These are phyloP conservation scores for Osmoderma eremita DNA, from an alignment of 2,888 invertebrate species.

Conservation along the genomic window DNA sequence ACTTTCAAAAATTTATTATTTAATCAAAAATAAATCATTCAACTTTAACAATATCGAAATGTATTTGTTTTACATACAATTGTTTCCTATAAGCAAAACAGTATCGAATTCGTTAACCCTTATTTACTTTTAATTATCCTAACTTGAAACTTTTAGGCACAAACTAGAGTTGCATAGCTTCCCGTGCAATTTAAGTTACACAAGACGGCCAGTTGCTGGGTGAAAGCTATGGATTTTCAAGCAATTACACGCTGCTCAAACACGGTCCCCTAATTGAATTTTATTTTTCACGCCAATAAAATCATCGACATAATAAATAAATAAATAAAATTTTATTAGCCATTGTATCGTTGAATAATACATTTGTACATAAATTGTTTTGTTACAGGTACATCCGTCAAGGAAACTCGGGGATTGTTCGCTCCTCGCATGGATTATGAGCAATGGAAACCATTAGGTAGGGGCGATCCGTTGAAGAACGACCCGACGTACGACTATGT, in stretches of 20 bases:
- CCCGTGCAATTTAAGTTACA: constrained; percentile 5
- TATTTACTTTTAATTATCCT: too few relatives aligned
- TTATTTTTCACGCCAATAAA: constrained; percentile 4
- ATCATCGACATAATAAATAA: background rate
- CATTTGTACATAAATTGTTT: constrained; percentile 1
- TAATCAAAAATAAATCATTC: too few relatives aligned
- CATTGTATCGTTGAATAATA: background rate
- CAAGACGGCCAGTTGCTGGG: constrained; percentile 6
- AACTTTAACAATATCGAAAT: too few relatives aligned
- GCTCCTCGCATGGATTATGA: constrained; percentile 84
- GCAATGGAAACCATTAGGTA: constrained; percentile 85
- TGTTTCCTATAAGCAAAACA: too few relatives aligned
- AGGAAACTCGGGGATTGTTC: constrained; percentile 65
- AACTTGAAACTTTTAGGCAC: too few relatives aligned
- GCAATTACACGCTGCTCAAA: constrained; percentile 18
- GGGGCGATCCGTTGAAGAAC: constrained; percentile 83
- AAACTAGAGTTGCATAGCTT: background rate
- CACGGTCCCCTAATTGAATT: constrained; percentile 14
- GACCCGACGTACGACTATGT: constrained; percentile 88
- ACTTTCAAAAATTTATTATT: too few relatives aligned
- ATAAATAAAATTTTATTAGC: background rate
- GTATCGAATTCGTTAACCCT: too few relatives aligned
- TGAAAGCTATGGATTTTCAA: constrained; percentile 19
- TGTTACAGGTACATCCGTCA: constrained; percentile 51
- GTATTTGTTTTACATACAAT: too few relatives aligned